These are phyloP conservation scores for Megalonaias nervosa DNA, from an alignment of 1,140 invertebrate genomes.

Conservation along the genomic window DNA sequence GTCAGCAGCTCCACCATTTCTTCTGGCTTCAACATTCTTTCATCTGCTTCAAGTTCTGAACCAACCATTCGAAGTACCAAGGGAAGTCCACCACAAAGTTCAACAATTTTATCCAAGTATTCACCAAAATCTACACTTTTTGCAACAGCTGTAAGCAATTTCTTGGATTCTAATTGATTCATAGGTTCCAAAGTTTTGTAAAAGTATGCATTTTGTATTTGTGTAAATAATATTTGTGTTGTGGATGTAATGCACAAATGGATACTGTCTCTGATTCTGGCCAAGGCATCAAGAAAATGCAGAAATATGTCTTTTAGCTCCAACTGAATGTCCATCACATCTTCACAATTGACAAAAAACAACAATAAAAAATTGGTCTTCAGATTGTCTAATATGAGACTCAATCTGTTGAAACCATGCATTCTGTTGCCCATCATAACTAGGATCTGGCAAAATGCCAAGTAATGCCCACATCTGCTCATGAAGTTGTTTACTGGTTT, in stretches of 20 bases:
- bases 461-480: slow-evolving; percentile 9
- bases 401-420: slow-evolving; percentile 7
- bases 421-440: not conserved
- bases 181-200: slow-evolving; percentile 12
- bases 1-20: slow-evolving; percentile 22
- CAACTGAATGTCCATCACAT: slow-evolving; percentile 6
- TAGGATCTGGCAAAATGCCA: not conserved
- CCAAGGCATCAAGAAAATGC: not conserved
- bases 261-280: slow-evolving; percentile 3
- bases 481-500: slow-evolving; percentile 4
- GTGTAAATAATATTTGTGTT: slow-evolving; percentile 3
- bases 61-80: slow-evolving; percentile 25
- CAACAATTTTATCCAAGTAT: not conserved
- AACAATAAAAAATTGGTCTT: slow-evolving; percentile 6
- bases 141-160: slow-evolving; percentile 13
- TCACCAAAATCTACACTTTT: not conserved
- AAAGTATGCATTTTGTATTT: slow-evolving; percentile 10
- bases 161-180: not conserved
- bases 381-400: not conserved
- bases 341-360: slow-evolving; percentile 34
- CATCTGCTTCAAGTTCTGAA: slow-evolving; percentile 19
- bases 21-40: slow-evolving; percentile 11
- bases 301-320: slow-evolving; percentile 16
- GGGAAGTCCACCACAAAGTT: slow-evolving; percentile 28
- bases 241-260: slow-evolving; percentile 32